Evolutionary conservation across 2,797 vertebrate genomes (phyloP).

Genomic region (Sebastes baramenuke): DNA sequence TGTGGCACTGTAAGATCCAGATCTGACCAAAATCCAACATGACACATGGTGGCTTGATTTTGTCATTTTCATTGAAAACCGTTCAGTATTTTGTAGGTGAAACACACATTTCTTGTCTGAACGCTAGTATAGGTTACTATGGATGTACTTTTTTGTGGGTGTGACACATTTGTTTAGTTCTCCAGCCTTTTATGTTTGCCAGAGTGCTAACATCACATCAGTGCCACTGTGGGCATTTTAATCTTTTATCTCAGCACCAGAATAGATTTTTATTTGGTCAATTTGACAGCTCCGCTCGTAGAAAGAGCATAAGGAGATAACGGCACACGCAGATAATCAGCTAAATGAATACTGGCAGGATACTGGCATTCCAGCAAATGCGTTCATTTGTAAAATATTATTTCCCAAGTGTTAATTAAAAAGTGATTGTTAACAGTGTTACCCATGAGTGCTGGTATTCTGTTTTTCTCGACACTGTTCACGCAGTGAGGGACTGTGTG

Average conservation of each 20-base stretch:
- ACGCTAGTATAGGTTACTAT: not conserved
- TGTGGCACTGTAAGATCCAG: not conserved
- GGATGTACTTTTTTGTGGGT: not conserved
- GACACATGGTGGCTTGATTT: not conserved
- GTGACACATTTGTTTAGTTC: constrained; percentile 9
- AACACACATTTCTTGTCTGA: not conserved
- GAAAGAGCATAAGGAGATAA: constrained; percentile 47
- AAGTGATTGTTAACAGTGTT: constrained; percentile 59
- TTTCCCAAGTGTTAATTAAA: constrained; percentile 63
- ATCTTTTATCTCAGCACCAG: constrained; percentile 48
- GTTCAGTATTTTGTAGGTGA: not conserved
- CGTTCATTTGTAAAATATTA: constrained; percentile 62
- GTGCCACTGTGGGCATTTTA: constrained; percentile 32
- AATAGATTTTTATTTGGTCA: constrained; percentile 50
- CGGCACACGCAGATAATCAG: constrained; percentile 51
- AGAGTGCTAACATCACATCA: constrained; percentile 23
- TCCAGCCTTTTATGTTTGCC: constrained; percentile 4
- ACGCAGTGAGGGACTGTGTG: constrained; percentile 9
- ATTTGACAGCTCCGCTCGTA: constrained; percentile 48
- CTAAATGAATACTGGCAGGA: constrained; percentile 56
- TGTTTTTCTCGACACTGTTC: constrained; percentile 23
- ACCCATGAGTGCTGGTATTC: constrained; percentile 41
- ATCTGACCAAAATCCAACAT: not conserved
- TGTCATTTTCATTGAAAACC: not conserved
- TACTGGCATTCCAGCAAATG: constrained; percentile 50